Conservation (phyloP, 2,888 invertebrate species). For the Tetanocera ferruginea region DNA sequence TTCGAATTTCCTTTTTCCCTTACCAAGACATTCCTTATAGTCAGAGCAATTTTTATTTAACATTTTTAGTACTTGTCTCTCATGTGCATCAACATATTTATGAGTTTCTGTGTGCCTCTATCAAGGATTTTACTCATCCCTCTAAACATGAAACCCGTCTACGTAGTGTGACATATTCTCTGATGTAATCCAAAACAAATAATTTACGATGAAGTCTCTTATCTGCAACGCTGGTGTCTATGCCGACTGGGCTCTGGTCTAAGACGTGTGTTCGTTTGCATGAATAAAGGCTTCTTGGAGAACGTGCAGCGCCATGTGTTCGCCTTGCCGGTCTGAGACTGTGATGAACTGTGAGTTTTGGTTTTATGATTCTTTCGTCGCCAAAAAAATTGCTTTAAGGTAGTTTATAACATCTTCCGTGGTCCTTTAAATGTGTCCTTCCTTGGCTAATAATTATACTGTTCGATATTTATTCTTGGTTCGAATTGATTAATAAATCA, state of each 20-base stretch:
- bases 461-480: neutral
- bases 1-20: neutral
- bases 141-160: neutral
- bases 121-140: neutral
- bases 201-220: slow-evolving; percentile 32
- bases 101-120: neutral
- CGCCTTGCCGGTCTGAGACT: neutral
- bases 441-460: slow-evolving; percentile 34
- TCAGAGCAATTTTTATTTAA: slow-evolving; percentile 5
- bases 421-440: neutral
- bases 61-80: neutral
- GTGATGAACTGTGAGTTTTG: neutral
- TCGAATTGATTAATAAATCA: slow-evolving; percentile 36
- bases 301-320: slow-evolving; percentile 1
- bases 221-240: neutral
- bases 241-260: neutral
- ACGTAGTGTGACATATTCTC: neutral
- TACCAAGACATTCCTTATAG: slow-evolving; percentile 1
- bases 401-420: neutral
- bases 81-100: neutral
- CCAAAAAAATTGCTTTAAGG: too few relatives aligned
- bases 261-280: slow-evolving; percentile 5
- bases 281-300: too few relatives aligned
- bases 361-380: neutral
- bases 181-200: slow-evolving; percentile 29